A percentile compares a stretch with the other conserved stretches of the same genome.
Conservation (phyloP, 2,797 vertebrate species). For the Phyllotis vaccarum region DNA sequence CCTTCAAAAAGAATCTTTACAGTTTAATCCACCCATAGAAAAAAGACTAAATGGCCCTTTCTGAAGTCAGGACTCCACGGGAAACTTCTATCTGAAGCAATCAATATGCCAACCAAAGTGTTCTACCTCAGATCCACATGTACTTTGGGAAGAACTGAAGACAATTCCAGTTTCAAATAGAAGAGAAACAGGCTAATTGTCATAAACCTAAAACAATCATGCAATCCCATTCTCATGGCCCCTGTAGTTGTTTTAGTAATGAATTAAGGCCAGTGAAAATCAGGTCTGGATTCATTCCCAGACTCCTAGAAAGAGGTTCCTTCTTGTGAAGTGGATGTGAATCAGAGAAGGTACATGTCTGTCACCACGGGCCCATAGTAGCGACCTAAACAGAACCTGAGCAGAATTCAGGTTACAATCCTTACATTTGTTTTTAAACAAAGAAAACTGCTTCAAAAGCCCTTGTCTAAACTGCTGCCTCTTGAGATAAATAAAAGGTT, state of each 20-base stretch:
- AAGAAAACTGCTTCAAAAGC: slow-evolving; percentile 43
- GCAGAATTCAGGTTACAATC: neutral
- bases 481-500: slow-evolving; percentile 3
- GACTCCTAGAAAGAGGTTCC: neutral
- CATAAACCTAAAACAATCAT: neutral
- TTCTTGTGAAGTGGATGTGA: neutral
- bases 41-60: neutral
- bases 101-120: neutral
- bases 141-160: neutral
- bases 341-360: neutral
- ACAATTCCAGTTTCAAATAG: neutral
- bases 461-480: neutral
- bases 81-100: neutral
- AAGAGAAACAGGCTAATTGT: neutral
- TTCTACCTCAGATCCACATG: neutral
- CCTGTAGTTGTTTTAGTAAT: neutral
- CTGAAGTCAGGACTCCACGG: neutral
- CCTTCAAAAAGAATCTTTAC: neutral
- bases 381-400: neutral
- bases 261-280: neutral
- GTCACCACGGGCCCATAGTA: neutral
- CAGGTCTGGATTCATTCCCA: neutral
- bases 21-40: neutral
- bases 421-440: slow-evolving; percentile 41
- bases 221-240: neutral